Conservation (phyloP, 2,888 invertebrate species). For the Heliothis peltigera region DNA sequence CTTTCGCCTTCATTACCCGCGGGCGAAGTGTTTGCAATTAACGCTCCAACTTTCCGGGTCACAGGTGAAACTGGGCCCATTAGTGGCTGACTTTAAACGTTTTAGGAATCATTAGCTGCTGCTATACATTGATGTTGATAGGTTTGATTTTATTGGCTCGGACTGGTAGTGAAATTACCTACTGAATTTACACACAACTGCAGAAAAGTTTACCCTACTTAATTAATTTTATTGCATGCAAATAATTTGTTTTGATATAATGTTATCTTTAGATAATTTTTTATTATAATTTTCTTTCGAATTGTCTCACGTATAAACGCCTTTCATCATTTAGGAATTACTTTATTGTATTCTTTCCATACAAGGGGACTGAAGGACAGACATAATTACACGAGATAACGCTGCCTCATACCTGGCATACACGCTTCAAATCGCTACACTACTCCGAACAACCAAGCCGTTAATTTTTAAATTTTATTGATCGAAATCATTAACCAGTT, state of each 20-base stretch:
- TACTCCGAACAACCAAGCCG: no score
- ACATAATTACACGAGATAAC: no score
- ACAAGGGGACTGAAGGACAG: no score
- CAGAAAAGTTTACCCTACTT: neutral
- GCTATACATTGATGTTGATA: constrained; percentile 45
- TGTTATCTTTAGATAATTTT: no score
- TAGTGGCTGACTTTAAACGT: constrained; percentile 74
- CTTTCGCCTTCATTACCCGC: constrained; percentile 78
- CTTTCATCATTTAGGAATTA: no score
- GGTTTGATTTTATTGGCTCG: constrained; percentile 35
- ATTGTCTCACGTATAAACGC: no score
- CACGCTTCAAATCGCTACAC: no score
- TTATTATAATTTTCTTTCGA: no score
- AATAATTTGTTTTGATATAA: no score
- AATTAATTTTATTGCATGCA: no score
- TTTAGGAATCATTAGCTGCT: constrained; percentile 64
- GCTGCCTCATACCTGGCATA: no score
- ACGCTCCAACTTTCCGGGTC: constrained; percentile 78
- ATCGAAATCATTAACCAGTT: neutral
- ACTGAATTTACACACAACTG: neutral
- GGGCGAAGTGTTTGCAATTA: constrained; percentile 79
- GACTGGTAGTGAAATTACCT: neutral
- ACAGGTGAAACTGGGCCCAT: constrained; percentile 76
- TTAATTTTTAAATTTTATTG: constrained; percentile 28
- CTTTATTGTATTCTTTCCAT: no score